Conservation (phyloP, 1,140 invertebrate genomes). For the Pteromalus puparum region DNA sequence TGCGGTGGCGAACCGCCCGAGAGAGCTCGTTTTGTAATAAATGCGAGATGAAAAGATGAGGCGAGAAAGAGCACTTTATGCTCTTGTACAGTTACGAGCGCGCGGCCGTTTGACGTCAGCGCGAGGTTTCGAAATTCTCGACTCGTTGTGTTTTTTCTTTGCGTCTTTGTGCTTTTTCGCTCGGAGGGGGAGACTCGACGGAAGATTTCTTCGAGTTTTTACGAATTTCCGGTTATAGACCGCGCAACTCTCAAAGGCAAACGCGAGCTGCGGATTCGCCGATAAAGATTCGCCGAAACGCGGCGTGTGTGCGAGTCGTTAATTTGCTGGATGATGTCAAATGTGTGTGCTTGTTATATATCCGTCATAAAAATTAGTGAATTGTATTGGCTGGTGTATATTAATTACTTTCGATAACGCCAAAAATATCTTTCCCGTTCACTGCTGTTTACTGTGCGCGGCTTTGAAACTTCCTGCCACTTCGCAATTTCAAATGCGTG, state of each 20-base stretch:
- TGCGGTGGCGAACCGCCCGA: neutral
- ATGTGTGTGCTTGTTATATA: too few species aligned
- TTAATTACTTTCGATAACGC: constrained; percentile 10
- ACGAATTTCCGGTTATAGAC: constrained; percentile 14
- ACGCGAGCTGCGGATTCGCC: neutral
- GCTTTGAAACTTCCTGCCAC: neutral
- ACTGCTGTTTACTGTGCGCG: neutral
- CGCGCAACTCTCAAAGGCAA: neutral
- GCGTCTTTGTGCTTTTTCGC: neutral
- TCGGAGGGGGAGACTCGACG: neutral
- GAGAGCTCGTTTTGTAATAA: constrained; percentile 19
- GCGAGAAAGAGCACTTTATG: constrained; percentile 40
- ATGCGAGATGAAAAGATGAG: constrained; percentile 33
- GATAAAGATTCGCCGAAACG: neutral
- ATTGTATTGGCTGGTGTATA: neutral
- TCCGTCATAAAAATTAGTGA: neutral
- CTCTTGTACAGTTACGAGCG: constrained; percentile 36
- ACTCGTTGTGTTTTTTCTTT: neutral
- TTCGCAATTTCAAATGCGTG: neutral
- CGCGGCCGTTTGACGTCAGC: constrained; percentile 30
- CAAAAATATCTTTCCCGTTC: neutral
- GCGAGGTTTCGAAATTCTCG: constrained; percentile 29
- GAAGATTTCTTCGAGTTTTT: neutral
- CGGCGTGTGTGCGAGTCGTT: neutral
- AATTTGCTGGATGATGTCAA: neutral